A percentile compares a stretch with the other conserved stretches of the same genome.
phyloP scores from a whole-genome alignment of 2,113 vertebrate species.

The Corythornis cristatus region DNA sequence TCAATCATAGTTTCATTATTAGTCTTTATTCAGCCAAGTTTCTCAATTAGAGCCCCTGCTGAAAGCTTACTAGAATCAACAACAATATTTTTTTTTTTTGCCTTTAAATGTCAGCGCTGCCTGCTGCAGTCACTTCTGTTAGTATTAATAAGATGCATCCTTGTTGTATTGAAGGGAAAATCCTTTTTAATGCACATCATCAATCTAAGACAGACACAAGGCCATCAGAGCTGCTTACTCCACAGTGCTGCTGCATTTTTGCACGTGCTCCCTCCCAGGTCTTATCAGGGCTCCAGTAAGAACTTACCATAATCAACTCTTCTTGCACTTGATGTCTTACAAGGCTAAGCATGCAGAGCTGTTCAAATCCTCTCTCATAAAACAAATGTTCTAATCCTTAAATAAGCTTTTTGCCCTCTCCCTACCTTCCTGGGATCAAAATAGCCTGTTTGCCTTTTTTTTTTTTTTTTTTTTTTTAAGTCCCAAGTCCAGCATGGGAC shows the following conservation, averaged over 20 bases:
- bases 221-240: neutral
- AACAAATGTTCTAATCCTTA: neutral
- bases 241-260: neutral
- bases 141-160: neutral
- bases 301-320: neutral
- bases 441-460: neutral
- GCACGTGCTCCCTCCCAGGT: neutral
- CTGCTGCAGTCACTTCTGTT: neutral
- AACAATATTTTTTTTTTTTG: neutral
- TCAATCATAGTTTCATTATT: neutral
- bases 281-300: neutral
- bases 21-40: neutral
- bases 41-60: neutral
- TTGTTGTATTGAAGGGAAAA: neutral
- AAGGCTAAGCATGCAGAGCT: neutral
- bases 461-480: neutral
- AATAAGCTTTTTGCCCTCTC: conserved; percentile 4
- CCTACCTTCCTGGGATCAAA: neutral
- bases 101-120: neutral
- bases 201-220: neutral
- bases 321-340: neutral
- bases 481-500: neutral
- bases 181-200: neutral
- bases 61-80: neutral
- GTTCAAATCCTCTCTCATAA: neutral